A percentile compares a stretch with the other conserved stretches of the same genome.
These are phyloP conservation scores for Halichondria panicea DNA, from an alignment of 37 sponge, comb jelly and placozoan species.

Conservation along the genomic window DNA sequence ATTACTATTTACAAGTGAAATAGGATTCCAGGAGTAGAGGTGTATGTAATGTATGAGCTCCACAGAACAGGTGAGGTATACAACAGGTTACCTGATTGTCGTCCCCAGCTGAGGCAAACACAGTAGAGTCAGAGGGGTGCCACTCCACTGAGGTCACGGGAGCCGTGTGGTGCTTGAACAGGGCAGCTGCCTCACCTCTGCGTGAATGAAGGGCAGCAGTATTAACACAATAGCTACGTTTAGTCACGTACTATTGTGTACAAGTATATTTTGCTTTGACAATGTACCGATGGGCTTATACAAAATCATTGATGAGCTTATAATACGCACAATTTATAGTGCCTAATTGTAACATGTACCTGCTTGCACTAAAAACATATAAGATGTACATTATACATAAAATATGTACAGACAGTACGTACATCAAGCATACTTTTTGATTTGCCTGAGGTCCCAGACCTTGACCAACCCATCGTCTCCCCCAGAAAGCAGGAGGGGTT, in stretches of 20 bases:
- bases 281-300: too few relatives aligned
- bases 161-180: conserved; percentile 90
- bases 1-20: too few relatives aligned
- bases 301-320: too few relatives aligned
- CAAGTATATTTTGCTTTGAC: too few relatives aligned
- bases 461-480: conserved; percentile 96
- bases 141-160: conserved; percentile 96
- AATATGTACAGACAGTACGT: not conserved
- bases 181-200: conserved; percentile 72
- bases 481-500: conserved; percentile 90
- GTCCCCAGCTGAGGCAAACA: conserved; percentile 93
- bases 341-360: too few relatives aligned
- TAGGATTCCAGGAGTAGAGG: too few relatives aligned
- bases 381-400: not conserved
- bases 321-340: too few relatives aligned
- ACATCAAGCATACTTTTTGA: conserved; percentile 56
- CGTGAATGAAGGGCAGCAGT: not conserved
- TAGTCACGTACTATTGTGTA: too few relatives aligned
- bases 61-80: too few relatives aligned
- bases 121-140: conserved; percentile 89
- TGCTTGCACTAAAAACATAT: too few relatives aligned
- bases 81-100: conserved; percentile 82
- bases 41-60: too few relatives aligned
- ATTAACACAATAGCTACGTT: too few relatives aligned
- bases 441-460: conserved; percentile 94